Evolutionary conservation across 2,113 vertebrate species (phyloP).

Genomic region (Clarias magur): DNA sequence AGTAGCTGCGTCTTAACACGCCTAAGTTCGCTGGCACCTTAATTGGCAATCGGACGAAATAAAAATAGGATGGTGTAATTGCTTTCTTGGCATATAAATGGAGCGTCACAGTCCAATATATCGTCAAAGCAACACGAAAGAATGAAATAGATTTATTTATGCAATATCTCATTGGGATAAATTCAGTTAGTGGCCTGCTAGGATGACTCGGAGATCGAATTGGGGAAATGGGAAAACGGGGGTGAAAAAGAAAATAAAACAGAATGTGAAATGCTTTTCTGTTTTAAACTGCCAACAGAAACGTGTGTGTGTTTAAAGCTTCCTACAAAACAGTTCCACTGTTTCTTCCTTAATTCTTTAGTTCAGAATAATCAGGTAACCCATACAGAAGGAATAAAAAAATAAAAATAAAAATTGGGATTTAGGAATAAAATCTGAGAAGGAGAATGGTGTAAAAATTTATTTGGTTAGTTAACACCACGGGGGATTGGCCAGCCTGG

Average conservation of each 20-base stretch:
- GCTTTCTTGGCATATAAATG: neutral
- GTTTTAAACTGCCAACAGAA: neutral
- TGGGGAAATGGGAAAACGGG: neutral
- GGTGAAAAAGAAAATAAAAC: neutral
- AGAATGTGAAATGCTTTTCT: neutral
- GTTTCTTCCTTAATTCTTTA: neutral
- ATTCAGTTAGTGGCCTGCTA: neutral
- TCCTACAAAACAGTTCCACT: too few species aligned
- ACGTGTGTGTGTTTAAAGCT: neutral
- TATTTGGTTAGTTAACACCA: neutral
- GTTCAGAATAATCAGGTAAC: neutral
- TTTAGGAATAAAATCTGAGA: neutral
- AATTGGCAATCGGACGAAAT: neutral
- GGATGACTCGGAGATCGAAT: neutral
- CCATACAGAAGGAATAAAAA: neutral
- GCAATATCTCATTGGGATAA: neutral
- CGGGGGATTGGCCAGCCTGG: too few species aligned
- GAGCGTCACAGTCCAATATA: neutral
- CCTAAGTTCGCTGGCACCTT: neutral
- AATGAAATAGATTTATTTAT: slow-evolving; percentile 24
- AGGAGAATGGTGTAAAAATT: neutral
- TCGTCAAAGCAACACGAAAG: slow-evolving; percentile 12
- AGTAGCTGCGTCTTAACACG: neutral
- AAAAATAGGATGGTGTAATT: slow-evolving; percentile 13
- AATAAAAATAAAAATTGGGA: neutral